Percentiles rank a stretch among this genome's conserved stretches.
These are phyloP conservation scores for Notolabrus celidotus DNA, from an alignment of 2,797 vertebrate genomes.

Conservation along the genomic window DNA sequence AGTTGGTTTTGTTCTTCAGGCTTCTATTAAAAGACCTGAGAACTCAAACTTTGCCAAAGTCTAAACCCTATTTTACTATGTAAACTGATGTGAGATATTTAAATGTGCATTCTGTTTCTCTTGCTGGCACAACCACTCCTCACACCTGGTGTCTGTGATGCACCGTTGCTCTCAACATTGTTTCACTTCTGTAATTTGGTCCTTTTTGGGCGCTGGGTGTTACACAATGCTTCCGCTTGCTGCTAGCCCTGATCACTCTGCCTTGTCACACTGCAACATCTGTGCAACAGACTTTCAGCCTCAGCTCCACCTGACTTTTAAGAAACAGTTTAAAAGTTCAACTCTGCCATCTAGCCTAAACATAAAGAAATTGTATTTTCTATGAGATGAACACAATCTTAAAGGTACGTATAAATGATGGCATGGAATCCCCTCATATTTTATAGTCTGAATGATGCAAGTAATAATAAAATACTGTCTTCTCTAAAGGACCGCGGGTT, in stretches of 20 bases:
- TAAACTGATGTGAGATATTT: constrained; percentile 61
- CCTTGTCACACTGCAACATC: constrained; percentile 52
- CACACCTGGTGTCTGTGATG: constrained; percentile 72
- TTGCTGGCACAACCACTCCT: constrained; percentile 54
- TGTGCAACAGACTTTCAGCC: constrained; percentile 53
- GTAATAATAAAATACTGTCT: constrained; percentile 20
- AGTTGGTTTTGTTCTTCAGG: constrained; percentile 20
- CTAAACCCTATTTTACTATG: constrained; percentile 19
- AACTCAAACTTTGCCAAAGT: constrained; percentile 30
- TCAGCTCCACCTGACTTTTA: constrained; percentile 26
- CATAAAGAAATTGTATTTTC: constrained; percentile 34
- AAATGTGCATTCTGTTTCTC: constrained; percentile 54
- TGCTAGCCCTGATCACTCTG: constrained; percentile 55
- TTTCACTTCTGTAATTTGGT: constrained; percentile 74
- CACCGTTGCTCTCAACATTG: constrained; percentile 47
- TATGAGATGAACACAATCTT: constrained; percentile 2
- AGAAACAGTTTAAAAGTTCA: constrained; percentile 29
- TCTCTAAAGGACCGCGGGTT: constrained; percentile 12
- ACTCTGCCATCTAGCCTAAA: constrained; percentile 47
- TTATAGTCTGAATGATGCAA: background rate
- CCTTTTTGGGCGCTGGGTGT: constrained; percentile 53
- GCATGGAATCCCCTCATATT: background rate
- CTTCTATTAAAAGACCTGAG: constrained; percentile 29
- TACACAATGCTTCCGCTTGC: constrained; percentile 64
- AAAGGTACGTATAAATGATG: constrained; percentile 55